Conservation (phyloP, 92 coral and sea anemone genomes). For the Epizoanthus illoricatus region DNA sequence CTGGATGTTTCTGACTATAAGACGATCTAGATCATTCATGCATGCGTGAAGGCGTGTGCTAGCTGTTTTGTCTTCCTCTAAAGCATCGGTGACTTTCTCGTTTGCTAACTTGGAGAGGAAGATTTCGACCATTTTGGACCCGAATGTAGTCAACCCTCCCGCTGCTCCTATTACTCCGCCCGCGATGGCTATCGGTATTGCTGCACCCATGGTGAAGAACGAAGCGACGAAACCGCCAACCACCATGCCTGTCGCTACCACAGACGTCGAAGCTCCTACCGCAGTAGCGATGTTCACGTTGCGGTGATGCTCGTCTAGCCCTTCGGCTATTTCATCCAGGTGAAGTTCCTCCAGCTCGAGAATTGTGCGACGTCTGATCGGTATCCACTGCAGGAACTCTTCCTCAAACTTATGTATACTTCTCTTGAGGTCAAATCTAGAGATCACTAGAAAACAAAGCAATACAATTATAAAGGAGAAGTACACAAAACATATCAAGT, state of each 20-base stretch:
- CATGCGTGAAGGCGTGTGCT: constrained; percentile 49
- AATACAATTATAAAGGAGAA: not conserved
- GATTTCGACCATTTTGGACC: constrained; percentile 63
- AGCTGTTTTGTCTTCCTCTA: constrained; percentile 54
- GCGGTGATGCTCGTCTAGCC: constrained; percentile 59
- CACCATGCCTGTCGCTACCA: constrained; percentile 62
- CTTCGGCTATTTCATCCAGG: constrained; percentile 43
- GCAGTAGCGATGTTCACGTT: constrained; percentile 65
- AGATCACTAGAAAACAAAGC: constrained; percentile 22
- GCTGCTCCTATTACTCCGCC: constrained; percentile 64
- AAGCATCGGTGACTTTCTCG: constrained; percentile 49
- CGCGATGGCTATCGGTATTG: constrained; percentile 57
- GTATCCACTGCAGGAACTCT: constrained; percentile 55
- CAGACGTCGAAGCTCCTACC: constrained; percentile 58
- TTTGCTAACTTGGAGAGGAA: constrained; percentile 37
- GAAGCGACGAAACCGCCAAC: constrained; percentile 63
- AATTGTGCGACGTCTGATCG: constrained; percentile 56
- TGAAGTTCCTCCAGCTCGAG: constrained; percentile 55
- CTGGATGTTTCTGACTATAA: constrained; percentile 49
- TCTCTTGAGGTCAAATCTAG: constrained; percentile 42
- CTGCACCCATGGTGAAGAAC: constrained; percentile 66
- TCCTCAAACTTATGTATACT: constrained; percentile 29
- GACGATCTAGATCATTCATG: constrained; percentile 36
- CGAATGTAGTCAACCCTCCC: constrained; percentile 65
- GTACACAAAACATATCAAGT: too few relatives aligned